phyloP scores from a whole-genome alignment of 1,140 invertebrate species.

The Maconellicoccus hirsutus region DNA sequence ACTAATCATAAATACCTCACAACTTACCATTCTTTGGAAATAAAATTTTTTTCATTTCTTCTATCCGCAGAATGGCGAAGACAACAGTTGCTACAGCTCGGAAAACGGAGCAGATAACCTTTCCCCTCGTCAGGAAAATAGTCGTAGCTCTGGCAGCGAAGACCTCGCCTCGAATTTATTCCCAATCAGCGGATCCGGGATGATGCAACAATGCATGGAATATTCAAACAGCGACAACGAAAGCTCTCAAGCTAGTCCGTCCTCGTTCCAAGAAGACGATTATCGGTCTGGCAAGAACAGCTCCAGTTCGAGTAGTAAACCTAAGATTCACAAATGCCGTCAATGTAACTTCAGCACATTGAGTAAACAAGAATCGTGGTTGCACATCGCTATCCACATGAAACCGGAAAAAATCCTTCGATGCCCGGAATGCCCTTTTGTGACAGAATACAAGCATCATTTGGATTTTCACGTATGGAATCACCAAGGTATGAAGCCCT shows the following conservation, averaged over 20 bases:
- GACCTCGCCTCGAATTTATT: conserved; percentile 2
- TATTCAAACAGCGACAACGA: conserved; percentile 10
- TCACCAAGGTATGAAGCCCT: conserved; percentile 92
- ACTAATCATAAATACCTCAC: too few relatives aligned
- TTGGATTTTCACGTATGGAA: conserved; percentile 94
- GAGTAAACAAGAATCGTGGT: conserved; percentile 88
- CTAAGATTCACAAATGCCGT: conserved; percentile 51
- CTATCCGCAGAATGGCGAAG: conserved; percentile 7
- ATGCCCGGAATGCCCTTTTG: conserved; percentile 88
- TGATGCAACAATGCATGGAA: background rate
- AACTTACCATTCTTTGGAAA: too few relatives aligned
- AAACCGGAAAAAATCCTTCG: conserved; percentile 81
- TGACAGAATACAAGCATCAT: conserved; percentile 98
- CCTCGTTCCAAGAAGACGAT: background rate
- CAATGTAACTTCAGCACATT: conserved; percentile 73
- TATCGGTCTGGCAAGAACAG: background rate
- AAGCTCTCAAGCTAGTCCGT: background rate
- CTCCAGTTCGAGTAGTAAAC: conserved; percentile 3
- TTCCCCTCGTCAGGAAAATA: background rate
- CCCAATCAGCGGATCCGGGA: background rate
- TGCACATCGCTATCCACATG: conserved; percentile 79
- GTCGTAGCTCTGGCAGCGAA: background rate
- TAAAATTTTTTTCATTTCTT: background rate
- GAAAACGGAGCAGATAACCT: background rate
- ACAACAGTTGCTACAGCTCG: conserved; percentile 10